Base-by-base conservation (phyloP, 2,113 vertebrate species). In the Chaetorhynchus papuensis region DNA sequence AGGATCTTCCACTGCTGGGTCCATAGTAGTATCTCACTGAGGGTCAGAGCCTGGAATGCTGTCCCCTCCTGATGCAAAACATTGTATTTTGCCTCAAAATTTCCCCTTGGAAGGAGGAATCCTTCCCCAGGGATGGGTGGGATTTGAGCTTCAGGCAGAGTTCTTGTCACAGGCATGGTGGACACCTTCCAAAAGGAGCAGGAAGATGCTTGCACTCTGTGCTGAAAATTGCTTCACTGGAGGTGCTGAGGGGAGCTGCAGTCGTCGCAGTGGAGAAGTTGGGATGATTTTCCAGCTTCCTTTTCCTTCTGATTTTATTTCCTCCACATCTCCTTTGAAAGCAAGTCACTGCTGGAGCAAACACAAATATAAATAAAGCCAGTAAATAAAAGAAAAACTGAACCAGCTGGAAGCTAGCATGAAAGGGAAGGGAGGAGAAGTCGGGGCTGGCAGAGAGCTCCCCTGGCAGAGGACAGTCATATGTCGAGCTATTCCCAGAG, bases 341-440 rank as follows among this genome's bases (percentile, higher is more conserved):
- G 65, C 27, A 33, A 90, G 31, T 83, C 70, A 44, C 77, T 87
- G 63, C 64, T 93, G 83, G 71, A 94, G 77, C 7, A 37, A 83
- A 87, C 6, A 33, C 60, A 94, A 88, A 70, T 77, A 70, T 65
- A 88, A 90, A 90, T 57, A 75, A 94, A 90, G 64, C 49, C 74
- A 75, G 60, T 84, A 92, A 93, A 90, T 90, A 81, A 81, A 74
- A 83, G 76, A 61, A 89, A 83, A 90, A 50, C 39, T 2, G 47
- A 65, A 95, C 35, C 95, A 96, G 89, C 80, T 94, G 94, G 86
- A 84, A 89, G 69, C 22, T 22, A 81, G 52, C 68, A 35, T 90
- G 15, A 81, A 90, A 93, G 52, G 66, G 88, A 95, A 83, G 83
- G 83, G 76, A 88, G 78, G 66, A 90, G 92, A 83, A 86, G 72